These are phyloP conservation scores for Malacoraja senta DNA, from an alignment of 2,797 vertebrate species.

Conservation along the genomic window DNA sequence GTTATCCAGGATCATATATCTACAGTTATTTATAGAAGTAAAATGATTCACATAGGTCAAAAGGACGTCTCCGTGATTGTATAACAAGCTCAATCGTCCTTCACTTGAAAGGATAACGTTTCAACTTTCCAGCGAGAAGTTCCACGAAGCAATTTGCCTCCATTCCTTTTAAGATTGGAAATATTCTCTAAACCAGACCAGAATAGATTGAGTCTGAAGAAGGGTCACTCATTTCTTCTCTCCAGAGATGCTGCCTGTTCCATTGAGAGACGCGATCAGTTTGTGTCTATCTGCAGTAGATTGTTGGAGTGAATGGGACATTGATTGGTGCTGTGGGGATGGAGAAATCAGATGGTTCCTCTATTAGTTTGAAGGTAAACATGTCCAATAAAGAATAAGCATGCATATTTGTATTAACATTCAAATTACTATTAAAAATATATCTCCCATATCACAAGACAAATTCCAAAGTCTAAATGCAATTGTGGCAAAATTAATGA, in stretches of 20 bases:
- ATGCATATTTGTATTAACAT: neutral
- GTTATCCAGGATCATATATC: neutral
- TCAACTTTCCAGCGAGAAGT: neutral
- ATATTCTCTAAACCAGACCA: neutral
- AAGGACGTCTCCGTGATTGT: neutral
- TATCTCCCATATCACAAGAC: too few relatives aligned
- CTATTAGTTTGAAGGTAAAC: neutral
- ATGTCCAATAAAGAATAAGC: neutral
- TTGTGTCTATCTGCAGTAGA: too few relatives aligned
- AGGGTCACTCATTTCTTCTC: too few relatives aligned
- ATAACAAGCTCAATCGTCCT: neutral
- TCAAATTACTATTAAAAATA: neutral
- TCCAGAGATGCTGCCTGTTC: too few relatives aligned
- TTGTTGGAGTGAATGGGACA: neutral
- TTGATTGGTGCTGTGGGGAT: neutral
- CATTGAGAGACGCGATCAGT: too few relatives aligned
- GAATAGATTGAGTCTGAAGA: neutral
- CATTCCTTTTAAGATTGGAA: neutral
- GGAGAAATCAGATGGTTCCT: neutral
- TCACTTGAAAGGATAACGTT: neutral
- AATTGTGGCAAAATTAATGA: neutral
- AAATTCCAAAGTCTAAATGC: neutral
- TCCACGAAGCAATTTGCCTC: neutral
- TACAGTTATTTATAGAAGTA: neutral
- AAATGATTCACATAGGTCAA: neutral